Conservation (phyloP, 2,888 invertebrate species). For the Uloborus plumipes region DNA sequence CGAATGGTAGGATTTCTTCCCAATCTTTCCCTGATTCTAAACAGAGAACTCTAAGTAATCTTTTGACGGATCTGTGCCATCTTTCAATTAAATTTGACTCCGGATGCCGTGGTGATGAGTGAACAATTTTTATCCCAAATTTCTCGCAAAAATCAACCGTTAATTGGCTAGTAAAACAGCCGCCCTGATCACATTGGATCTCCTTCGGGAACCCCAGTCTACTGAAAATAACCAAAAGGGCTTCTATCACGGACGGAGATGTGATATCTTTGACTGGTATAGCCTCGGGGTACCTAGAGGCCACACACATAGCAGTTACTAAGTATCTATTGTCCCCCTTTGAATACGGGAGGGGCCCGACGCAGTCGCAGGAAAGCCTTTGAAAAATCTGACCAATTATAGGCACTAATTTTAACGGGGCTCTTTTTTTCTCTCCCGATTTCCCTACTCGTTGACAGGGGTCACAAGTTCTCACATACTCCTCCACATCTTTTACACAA, state of each 20-base stretch:
- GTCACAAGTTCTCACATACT: constrained; percentile 21
- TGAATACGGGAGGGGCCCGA: neutral
- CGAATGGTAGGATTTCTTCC: constrained; percentile 24
- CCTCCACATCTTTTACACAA: constrained; percentile 18
- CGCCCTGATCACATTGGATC: constrained; percentile 12
- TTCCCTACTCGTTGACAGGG: constrained; percentile 19
- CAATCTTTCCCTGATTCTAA: constrained; percentile 10
- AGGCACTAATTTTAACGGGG: constrained; percentile 13
- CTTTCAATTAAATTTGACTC: constrained; percentile 24
- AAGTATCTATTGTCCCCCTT: neutral
- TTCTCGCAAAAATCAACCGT: constrained; percentile 8
- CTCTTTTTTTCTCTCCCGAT: constrained; percentile 16
- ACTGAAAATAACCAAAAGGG: constrained; percentile 4
- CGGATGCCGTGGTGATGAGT: constrained; percentile 19
- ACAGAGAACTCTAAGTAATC: constrained; percentile 15
- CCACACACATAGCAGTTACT: neutral
- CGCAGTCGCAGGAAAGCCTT: constrained; percentile 15
- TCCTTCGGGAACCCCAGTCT: constrained; percentile 3
- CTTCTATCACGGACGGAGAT: neutral
- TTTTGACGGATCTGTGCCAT: constrained; percentile 19
- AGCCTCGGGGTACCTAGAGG: constrained; percentile 8
- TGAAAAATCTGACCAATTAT: constrained; percentile 25
- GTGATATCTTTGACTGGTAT: constrained; percentile 5
- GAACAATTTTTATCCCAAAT: neutral
- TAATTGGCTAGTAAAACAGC: constrained; percentile 7